These are phyloP conservation scores for Oophaga sylvatica DNA, from an alignment of 2,797 vertebrate genomes.

Conservation along the genomic window DNA sequence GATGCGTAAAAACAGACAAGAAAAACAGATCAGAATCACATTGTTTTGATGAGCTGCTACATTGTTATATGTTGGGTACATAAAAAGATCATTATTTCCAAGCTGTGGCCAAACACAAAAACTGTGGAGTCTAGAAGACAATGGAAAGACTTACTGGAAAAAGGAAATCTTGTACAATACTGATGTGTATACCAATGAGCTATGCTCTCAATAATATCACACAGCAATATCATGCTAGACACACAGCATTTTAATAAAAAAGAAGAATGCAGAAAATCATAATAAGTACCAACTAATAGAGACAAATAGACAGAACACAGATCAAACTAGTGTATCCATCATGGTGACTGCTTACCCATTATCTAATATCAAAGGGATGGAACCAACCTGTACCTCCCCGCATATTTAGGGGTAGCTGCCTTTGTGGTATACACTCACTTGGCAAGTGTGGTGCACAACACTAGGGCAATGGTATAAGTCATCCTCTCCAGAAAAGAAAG, in stretches of 20 bases:
- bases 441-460: no score
- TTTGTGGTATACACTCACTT: no score
- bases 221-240: not conserved
- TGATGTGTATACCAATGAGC: not conserved
- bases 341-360: no score
- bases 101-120: not conserved
- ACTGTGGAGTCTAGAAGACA: not conserved
- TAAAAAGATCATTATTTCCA: slow-evolving; percentile 13
- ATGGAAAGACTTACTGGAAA: not conserved
- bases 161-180: not conserved
- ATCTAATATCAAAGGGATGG: no score
- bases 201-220: not conserved
- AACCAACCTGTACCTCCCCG: no score
- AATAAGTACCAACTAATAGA: not conserved
- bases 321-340: no score
- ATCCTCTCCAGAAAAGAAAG: no score
- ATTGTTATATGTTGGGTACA: slow-evolving; percentile 26
- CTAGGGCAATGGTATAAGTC: no score
- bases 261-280: not conserved
- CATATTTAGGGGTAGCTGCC: no score
- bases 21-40: not conserved
- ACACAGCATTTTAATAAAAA: not conserved
- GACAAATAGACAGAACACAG: no score
- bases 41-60: slow-evolving; percentile 30
- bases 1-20: not conserved